Conservation (phyloP, 2,888 invertebrate genomes). For the Aspidiotus destructor region DNA sequence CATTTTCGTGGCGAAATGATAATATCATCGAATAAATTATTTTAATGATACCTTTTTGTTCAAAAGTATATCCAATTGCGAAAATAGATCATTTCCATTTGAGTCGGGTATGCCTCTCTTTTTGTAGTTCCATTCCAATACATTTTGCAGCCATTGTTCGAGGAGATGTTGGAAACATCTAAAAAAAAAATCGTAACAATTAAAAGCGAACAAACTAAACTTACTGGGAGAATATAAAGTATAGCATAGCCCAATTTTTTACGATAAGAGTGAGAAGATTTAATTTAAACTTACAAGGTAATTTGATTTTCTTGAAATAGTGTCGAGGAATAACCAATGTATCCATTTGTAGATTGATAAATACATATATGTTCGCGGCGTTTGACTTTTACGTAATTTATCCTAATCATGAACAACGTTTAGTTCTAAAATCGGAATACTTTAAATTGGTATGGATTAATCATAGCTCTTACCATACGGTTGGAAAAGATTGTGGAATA, state of each 20-base stretch:
- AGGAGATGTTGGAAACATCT: constrained; percentile 18
- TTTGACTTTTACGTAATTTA: constrained; percentile 22
- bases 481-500: constrained; percentile 13
- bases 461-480: constrained; percentile 9
- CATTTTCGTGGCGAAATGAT: background rate
- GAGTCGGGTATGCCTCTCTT: constrained; percentile 4
- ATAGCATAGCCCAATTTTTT: too few species aligned
- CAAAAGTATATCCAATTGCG: constrained; percentile 3
- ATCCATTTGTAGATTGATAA: constrained; percentile 18
- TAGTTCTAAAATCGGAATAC: background rate
- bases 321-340: constrained; percentile 11
- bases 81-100: background rate
- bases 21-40: too few species aligned
- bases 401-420: background rate
- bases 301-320: constrained; percentile 18
- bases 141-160: constrained; percentile 14
- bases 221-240: background rate
- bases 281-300: constrained; percentile 1
- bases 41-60: constrained; percentile 3
- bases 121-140: constrained; percentile 17
- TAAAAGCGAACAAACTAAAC: background rate
- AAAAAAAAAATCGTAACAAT: constrained; percentile 2
- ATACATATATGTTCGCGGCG: constrained; percentile 22
- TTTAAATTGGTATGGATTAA: background rate
- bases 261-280: background rate